These are phyloP conservation scores for Blastomussa wellsi DNA, from an alignment of 92 coral and sea anemone species.

Conservation along the genomic window DNA sequence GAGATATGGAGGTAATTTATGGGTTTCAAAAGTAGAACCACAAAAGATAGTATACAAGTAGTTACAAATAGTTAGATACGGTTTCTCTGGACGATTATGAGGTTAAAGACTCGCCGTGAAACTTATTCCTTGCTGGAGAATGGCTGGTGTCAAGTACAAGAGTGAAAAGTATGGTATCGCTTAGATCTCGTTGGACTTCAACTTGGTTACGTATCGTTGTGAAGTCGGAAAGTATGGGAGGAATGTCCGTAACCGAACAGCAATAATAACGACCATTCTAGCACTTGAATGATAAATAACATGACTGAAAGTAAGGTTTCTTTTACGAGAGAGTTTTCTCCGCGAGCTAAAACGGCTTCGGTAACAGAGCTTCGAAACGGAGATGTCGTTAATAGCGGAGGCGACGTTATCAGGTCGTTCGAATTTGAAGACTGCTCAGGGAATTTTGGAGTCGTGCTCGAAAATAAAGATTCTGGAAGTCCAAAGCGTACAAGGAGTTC, in stretches of 20 bases:
- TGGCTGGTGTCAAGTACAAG: neutral
- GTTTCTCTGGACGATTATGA: neutral
- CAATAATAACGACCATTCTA: neutral
- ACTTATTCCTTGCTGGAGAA: neutral
- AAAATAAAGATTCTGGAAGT: slow-evolving; percentile 46
- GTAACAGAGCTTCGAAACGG: slow-evolving; percentile 12
- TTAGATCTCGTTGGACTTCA: neutral
- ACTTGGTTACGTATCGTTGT: slow-evolving; percentile 23
- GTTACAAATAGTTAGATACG: neutral
- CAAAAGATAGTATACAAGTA: neutral
- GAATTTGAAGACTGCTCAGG: slow-evolving; percentile 81
- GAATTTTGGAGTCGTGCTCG: slow-evolving; percentile 74
- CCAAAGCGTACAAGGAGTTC: slow-evolving; percentile 62
- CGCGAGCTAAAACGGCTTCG: slow-evolving; percentile 13
- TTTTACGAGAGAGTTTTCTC: slow-evolving; percentile 17
- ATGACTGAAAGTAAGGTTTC: slow-evolving; percentile 33
- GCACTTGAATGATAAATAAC: slow-evolving; percentile 14
- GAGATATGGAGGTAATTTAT: neutral
- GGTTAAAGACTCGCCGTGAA: neutral
- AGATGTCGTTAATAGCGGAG: slow-evolving; percentile 27
- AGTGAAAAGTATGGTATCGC: neutral
- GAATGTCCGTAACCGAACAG: slow-evolving; percentile 22
- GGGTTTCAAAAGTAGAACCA: neutral
- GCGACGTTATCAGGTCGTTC: slow-evolving; percentile 45
- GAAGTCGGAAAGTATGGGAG: slow-evolving; percentile 3